These are phyloP conservation scores for Polypedilum vanderplanki DNA, from an alignment of 1,140 invertebrate genomes.

Conservation along the genomic window DNA sequence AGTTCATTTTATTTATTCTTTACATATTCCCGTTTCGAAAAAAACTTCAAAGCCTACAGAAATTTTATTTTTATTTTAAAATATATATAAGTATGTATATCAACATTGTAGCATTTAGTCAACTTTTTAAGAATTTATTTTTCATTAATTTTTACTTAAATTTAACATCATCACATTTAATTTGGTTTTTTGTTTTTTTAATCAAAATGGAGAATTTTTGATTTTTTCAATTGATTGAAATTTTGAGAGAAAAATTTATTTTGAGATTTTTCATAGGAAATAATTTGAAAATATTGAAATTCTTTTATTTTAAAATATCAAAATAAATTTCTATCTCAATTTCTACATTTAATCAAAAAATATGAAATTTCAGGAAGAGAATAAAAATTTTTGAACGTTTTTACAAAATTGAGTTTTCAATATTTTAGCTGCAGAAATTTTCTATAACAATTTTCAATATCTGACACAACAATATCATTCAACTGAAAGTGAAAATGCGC, in stretches of 20 bases:
- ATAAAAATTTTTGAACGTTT: not conserved
- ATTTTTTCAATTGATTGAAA: not conserved
- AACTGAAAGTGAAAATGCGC: not conserved
- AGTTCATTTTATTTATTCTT: conserved; percentile 2
- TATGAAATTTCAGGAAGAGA: not conserved
- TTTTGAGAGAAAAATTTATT: not conserved
- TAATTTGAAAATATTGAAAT: not conserved
- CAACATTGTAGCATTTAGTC: not conserved
- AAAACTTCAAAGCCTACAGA: not conserved
- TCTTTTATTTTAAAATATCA: not conserved
- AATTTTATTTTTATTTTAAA: not conserved
- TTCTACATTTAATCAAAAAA: not conserved
- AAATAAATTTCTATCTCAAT: not conserved
- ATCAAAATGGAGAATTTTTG: too few relatives aligned
- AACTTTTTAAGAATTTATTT: conserved; percentile 5
- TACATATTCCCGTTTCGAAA: not conserved
- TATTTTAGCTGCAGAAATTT: not conserved
- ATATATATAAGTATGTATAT: conserved; percentile 14
- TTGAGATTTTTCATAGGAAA: not conserved
- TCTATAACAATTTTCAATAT: not conserved
- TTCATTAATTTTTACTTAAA: not conserved
- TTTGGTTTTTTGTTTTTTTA: not conserved
- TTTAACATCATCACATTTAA: conserved; percentile 26
- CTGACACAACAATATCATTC: not conserved
- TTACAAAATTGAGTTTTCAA: not conserved